Base-by-base conservation (phyloP, 1,140 invertebrate genomes). In the Zaprionus gabonicus region DNA sequence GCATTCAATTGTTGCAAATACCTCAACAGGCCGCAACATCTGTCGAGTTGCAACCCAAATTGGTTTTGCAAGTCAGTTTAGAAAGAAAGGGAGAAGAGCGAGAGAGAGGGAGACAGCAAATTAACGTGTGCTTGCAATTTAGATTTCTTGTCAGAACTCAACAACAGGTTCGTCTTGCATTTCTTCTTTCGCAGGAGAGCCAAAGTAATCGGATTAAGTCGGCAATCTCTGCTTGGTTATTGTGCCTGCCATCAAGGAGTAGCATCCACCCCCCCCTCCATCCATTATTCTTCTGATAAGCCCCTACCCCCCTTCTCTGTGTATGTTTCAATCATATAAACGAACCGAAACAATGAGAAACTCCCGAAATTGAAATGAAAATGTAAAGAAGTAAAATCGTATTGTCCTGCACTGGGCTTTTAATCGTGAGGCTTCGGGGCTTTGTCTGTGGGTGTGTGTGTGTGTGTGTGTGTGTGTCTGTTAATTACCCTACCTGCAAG, bases 401-500 rank as follows among this genome's bases (percentile, higher is more conserved):
- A 17, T 46, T 46, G 41, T 17, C 41, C 4, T 46, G 41, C 7
- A 46, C 4, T 10, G 38, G 15, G 15, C 13, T 6, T 15, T n/a
- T n/a, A n/a, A 41, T 41, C 15, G 38, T n/a, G 38, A 5, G 38
- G 15, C 15, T n/a, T n/a, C 31, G 31, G 3, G 9, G 9, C 38
- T 7, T 41, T n/a, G 38, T 49, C 46, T 15, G 7, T n/a, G 17
- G 1, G 23, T 23, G 36, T 53, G 31, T 31, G 31, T 10, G 9
- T 59, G 55, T 38, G 20, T 20, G 20, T n/a, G 17, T 23, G 23
- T 23, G 36, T 53, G 31, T 31, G 31, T 10, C 31, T 59, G 55
- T 38, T 72, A 72, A 72, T 72, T 67, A 46, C n/a, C 41, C n/a
- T 34, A 72, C 70, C 41, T 59, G 31, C 20, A 67, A 28, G 41